Percentiles rank a stretch among this genome's conserved stretches.
Conservation (phyloP, 2,797 vertebrate species). For the Pseudomugil tenellus region DNA sequence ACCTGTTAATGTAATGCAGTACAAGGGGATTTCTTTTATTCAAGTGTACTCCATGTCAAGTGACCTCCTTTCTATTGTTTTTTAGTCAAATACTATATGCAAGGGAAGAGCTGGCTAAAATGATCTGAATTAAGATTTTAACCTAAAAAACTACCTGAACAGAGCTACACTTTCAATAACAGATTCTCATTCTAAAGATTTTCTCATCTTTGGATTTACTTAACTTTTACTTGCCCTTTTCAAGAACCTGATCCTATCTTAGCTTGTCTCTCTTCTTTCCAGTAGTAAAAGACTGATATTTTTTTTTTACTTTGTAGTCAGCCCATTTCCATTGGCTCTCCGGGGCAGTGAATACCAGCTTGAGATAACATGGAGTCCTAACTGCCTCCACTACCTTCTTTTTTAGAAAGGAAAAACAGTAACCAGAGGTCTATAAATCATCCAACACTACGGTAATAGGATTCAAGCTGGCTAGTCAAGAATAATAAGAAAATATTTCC, state of each 20-base stretch:
- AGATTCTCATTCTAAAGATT: not conserved
- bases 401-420: not conserved
- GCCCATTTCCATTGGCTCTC: not conserved
- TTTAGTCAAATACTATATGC: not conserved
- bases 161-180: not conserved
- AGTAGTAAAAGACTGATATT: not conserved
- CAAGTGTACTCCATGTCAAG: not conserved
- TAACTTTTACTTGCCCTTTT: not conserved
- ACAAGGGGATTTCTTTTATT: constrained; percentile 11
- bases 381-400: not conserved
- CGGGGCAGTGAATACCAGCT: not conserved
- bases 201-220: not conserved
- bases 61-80: not conserved
- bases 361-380: not conserved
- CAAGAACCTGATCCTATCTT: not conserved
- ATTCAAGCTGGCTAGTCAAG: no score
- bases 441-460: no score
- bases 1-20: constrained; percentile 6
- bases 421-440: no score
- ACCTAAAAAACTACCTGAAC: not conserved
- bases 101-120: not conserved
- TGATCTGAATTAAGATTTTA: constrained; percentile 5
- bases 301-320: not conserved
- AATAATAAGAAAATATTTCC: no score
- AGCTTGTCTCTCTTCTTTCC: no score